phyloP scores from a whole-genome alignment of 2,888 invertebrate species.

The Catonia carolina region DNA sequence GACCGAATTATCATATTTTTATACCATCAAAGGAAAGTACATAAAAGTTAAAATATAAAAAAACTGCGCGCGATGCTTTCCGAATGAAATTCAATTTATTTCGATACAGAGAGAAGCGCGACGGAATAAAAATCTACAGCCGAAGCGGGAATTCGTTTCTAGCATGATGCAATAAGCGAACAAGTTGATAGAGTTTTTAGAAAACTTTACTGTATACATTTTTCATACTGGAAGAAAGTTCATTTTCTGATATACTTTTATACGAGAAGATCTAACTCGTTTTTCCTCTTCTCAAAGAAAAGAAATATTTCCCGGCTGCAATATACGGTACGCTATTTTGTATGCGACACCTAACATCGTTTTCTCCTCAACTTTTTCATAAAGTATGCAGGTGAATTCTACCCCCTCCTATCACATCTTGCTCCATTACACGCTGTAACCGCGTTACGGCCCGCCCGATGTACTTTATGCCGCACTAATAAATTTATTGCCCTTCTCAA shows the following conservation, averaged over 20 bases:
- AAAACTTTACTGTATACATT: slow-evolving; percentile 35
- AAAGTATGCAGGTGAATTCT: slow-evolving; percentile 23
- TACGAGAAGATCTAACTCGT: slow-evolving; percentile 17
- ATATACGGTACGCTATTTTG: slow-evolving; percentile 16
- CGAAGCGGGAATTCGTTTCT: slow-evolving; percentile 21
- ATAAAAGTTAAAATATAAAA: slow-evolving; percentile 32
- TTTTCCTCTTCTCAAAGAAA: slow-evolving; percentile 20
- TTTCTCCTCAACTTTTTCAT: slow-evolving; percentile 21
- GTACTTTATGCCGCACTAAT: slow-evolving; percentile 5
- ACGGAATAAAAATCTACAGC: slow-evolving; percentile 17
- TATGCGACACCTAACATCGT: slow-evolving; percentile 24
- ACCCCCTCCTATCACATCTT: slow-evolving; percentile 11
- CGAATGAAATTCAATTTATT: slow-evolving; percentile 30
- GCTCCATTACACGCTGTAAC: slow-evolving; percentile 16
- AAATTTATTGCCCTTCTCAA: too few species aligned
- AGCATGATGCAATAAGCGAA: slow-evolving; percentile 27
- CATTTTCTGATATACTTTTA: slow-evolving; percentile 24
- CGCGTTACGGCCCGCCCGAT: slow-evolving; percentile 15
- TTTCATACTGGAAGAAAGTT: slow-evolving; percentile 30
- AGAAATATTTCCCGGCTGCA: slow-evolving; percentile 19
- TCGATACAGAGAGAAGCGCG: slow-evolving; percentile 23
- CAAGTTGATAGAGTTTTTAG: slow-evolving; percentile 35
- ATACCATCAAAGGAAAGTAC: slow-evolving; percentile 36
- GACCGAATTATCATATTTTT: slow-evolving; percentile 38
- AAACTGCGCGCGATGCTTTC: slow-evolving; percentile 24